Evolutionary conservation across 2,113 vertebrate genomes (phyloP), one percentile per base, ranked within the genome.

Genomic region (Alligator mississippiensis): DNA sequence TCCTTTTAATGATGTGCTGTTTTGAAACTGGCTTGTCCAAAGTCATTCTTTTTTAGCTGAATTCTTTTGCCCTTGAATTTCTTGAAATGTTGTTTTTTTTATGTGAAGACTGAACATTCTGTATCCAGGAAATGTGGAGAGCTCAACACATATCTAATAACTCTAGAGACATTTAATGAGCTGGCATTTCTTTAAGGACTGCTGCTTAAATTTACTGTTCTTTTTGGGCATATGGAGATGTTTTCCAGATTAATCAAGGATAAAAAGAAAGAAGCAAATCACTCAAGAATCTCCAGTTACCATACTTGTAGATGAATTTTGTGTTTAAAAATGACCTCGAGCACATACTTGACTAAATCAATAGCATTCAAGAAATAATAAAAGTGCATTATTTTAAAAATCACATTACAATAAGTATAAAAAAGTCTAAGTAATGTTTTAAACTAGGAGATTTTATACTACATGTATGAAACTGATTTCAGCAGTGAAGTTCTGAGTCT

Each of bases 181-280:
- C 60, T 92, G 74, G 38, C 61, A 91, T 93, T 90, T 85, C 25
- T 90, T 93, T 89, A 25, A 90, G 25, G 66, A 63, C 27, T 87
- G 5, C 28, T 77, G 81, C 90, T 84, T 81, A 88, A 88, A 93
- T 82, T 5, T 6, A 62, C 5, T 84, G 22, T 92, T 93, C 70
- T 88, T 92, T 91, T 58, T 72, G 38, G 22, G 30, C 64, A 22
- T 55, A 19, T 90, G 19, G 64, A 93, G 91, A 80, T 75, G 89
- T 47, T 90, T 90, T 74, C 11, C 30, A 82, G 54, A 66, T 80
- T 1, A 70, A 59, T 77, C 83, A 85, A 63, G 38, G 19, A 47
- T 1, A 3, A 1, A 17, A 30, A 27, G 62, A 38, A 21, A 34
- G 38, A 58, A 24, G 21, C 70, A 63, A 11, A 19, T 12, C 66